Evolutionary conservation across 2,888 invertebrate genomes (phyloP), one percentile per base, ranked within the genome.

Genomic region (Falcaria lacertinaria): DNA sequence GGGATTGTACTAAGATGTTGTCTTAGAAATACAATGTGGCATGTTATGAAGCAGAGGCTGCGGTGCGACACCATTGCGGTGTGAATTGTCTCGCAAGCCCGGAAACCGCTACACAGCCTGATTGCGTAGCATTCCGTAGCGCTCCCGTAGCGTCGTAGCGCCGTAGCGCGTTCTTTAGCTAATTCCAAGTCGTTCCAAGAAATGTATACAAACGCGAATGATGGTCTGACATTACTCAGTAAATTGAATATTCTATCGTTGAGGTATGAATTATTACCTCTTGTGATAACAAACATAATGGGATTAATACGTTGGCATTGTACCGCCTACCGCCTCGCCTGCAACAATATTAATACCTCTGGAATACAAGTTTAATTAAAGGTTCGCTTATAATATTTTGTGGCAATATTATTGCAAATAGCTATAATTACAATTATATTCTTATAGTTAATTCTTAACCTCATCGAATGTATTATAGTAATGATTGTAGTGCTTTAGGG

Each of bases 11-110:
- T 19, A 19, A 19, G 11, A 11, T 11, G 8, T 28, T 28, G 28
- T 11, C 3, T 28, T 33, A 33, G 22, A 45, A 46, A 51, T 34
- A 45, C 28, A 43, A 41, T 43, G 44, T 47, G 39, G 41, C 17
- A 14, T 37, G 37, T 2, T 28, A 28, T 11, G 22, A 22, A 11
- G 16, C n/a, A 34, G 19, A 25, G 37, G 22, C n/a, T 22, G 37
- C 22, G 37, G 22, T 14, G 22, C 7, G 22, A 36, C 36, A 13
- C 36, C 14, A 14, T 8, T 22, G 36, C 36, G 36, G 36, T 37
- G 22, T 8, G 4, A 37, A 37, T 37, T 22, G 15, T 25, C 17
- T 36, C 36, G 36, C 34, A 19, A 34, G 11, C n/a, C 13, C 36
- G 15, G 17, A 3, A 16, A 36, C 42, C 42, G 25, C 34, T 34